Percentiles rank a stretch among this genome's conserved stretches.
phyloP scores from a whole-genome alignment of 2,797 vertebrate genomes.

The Bradypodion pumilum region DNA sequence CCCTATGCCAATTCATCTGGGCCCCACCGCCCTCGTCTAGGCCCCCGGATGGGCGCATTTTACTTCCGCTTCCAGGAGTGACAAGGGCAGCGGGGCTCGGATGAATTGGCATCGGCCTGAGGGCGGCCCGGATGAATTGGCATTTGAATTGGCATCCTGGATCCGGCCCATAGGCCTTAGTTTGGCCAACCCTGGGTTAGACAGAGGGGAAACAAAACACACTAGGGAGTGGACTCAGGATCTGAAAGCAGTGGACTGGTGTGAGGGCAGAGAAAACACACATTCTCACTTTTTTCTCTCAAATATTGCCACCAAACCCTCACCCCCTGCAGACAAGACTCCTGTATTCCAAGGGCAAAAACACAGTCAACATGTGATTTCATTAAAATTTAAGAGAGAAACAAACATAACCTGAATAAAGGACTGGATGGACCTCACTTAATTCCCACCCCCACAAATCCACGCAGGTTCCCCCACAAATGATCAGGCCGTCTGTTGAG shows the following conservation, averaged over 20 bases:
- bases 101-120: too few species aligned
- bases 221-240: conserved; percentile 81
- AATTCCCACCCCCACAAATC: neutral
- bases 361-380: conserved; percentile 53
- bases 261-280: conserved; percentile 66
- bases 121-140: too few species aligned
- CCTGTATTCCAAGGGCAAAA: conserved; percentile 55
- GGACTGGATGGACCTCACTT: conserved; percentile 20
- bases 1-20: too few species aligned
- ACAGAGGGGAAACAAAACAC: conserved; percentile 7
- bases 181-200: neutral
- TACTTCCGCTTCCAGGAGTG: too few species aligned
- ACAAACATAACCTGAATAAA: neutral
- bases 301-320: neutral
- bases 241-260: conserved; percentile 75
- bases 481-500: conserved; percentile 32
- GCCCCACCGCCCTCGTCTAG: too few species aligned
- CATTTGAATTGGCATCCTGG: too few species aligned
- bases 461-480: conserved; percentile 14
- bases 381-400: conserved; percentile 2
- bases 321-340: conserved; percentile 20
- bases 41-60: too few species aligned
- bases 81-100: too few species aligned
- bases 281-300: conserved; percentile 31
- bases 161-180: too few species aligned